phyloP scores from a whole-genome alignment of 2,113 vertebrate species.

The Lamprologus callipterus region DNA sequence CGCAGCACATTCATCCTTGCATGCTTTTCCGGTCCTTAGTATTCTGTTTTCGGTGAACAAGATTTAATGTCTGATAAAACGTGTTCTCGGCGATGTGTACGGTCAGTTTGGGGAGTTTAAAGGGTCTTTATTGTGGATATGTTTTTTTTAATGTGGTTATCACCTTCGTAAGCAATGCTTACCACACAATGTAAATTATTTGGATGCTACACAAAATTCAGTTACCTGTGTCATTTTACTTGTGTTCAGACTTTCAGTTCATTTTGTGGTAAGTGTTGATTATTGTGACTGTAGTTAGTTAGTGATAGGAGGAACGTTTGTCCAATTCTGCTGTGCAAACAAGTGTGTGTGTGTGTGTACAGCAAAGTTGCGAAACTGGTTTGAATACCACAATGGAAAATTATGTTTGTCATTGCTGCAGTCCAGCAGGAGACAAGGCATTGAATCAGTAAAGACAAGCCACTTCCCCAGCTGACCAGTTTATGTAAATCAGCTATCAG shows the following conservation, averaged over 20 bases:
- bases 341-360: neutral
- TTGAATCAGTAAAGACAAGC: conserved; percentile 28
- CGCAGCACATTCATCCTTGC: neutral
- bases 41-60: neutral
- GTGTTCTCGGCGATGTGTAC: neutral
- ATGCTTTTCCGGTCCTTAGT: neutral
- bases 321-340: neutral
- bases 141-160: neutral
- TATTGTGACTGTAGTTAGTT: neutral
- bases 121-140: neutral
- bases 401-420: conserved; percentile 18
- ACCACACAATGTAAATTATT: neutral
- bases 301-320: neutral
- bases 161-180: neutral
- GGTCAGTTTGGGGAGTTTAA: neutral
- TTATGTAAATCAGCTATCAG: neutral
- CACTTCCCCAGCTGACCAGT: neutral
- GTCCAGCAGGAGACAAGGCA: neutral
- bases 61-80: neutral
- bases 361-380: conserved; percentile 5
- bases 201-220: neutral
- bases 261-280: neutral
- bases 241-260: neutral
- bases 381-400: conserved; percentile 40
- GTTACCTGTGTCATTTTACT: neutral